phyloP scores from a whole-genome alignment of 2,113 vertebrate genomes.

The Grammomys surdaster region DNA sequence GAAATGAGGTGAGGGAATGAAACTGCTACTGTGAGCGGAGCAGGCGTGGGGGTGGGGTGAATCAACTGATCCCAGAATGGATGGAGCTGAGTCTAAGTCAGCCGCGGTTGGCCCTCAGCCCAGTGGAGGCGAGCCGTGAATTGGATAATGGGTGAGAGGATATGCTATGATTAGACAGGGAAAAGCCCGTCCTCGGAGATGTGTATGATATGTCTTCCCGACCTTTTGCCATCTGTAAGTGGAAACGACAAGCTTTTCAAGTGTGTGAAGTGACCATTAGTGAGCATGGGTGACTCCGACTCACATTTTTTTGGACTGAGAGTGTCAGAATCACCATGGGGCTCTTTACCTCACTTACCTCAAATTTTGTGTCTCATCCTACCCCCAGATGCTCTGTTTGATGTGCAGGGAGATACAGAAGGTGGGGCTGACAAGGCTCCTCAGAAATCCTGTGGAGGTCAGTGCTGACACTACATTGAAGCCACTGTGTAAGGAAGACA shows the following conservation, averaged over 20 bases:
- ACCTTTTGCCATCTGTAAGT: neutral
- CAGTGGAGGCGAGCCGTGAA: accelerated
- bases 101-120: neutral
- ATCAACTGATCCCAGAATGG: accelerated
- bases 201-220: neutral
- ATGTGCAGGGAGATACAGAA: conserved; percentile 4
- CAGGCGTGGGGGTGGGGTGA: accelerated
- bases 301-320: conserved; percentile 17
- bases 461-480: conserved; percentile 21
- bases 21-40: neutral
- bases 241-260: conserved; percentile 24
- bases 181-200: neutral
- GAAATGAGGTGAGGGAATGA: neutral
- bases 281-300: conserved; percentile 21
- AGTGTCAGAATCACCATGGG: neutral
- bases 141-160: neutral
- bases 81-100: neutral
- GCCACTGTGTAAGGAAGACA: neutral
- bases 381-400: neutral
- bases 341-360: neutral
- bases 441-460: neutral
- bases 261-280: conserved; percentile 24
- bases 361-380: neutral
- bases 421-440: neutral
- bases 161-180: neutral